phyloP scores from a whole-genome alignment of 2,888 invertebrate genomes.

The Drosophila cracens region DNA sequence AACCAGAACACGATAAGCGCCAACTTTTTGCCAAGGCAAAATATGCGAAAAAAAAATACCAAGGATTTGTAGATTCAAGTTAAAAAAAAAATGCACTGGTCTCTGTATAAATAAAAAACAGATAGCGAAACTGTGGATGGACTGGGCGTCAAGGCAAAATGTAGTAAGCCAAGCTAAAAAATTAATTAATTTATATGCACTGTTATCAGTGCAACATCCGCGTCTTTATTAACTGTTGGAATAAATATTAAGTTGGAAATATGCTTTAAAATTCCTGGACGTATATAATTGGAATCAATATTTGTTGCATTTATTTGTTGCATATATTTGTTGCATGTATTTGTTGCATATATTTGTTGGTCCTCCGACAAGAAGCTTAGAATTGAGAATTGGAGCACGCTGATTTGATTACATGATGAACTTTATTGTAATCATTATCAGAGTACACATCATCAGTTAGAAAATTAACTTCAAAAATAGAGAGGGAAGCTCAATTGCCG shows the following conservation, averaged over 20 bases:
- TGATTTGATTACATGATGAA: not conserved
- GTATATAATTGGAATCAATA: too few relatives aligned
- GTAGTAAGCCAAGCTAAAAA: not conserved
- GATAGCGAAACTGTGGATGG: not conserved
- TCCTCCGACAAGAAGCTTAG: too few relatives aligned
- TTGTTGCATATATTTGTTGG: not conserved
- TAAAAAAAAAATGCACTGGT: not conserved
- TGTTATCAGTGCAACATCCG: not conserved
- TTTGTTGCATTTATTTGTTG: too few relatives aligned
- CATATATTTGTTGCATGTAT: too few relatives aligned
- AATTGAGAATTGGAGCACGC: too few relatives aligned
- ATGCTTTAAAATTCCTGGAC: too few relatives aligned
- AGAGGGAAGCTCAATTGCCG: not conserved
- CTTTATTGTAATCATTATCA: not conserved
- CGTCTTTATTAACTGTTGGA: not conserved
- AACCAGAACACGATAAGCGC: constrained; percentile 29
- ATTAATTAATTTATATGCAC: not conserved
- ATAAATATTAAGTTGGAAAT: too few relatives aligned
- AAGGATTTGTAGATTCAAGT: constrained; percentile 4
- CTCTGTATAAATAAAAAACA: not conserved
- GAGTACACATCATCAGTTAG: too few relatives aligned
- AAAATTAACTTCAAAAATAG: not conserved
- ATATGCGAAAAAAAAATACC: not conserved
- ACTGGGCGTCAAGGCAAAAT: not conserved
- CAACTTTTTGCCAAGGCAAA: constrained; percentile 27